Evolutionary conservation across 2,888 invertebrate genomes (phyloP).

Genomic region (Drosophila meridionalis): DNA sequence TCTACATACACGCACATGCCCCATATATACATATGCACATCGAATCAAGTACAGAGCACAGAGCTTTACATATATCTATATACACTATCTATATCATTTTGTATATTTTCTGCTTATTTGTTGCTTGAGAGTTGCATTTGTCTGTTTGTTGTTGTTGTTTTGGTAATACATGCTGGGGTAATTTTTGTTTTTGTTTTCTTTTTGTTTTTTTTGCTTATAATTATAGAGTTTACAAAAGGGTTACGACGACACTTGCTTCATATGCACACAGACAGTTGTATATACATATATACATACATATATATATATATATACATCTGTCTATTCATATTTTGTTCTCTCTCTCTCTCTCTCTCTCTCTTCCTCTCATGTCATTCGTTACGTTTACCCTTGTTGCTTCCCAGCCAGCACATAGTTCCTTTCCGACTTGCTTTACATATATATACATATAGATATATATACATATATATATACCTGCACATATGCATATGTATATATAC

Average conservation of each 20-base stretch:
- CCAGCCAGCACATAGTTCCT: not conserved
- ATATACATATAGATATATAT: not conserved
- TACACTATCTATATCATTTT: constrained; percentile 10
- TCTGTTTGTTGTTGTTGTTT: constrained; percentile 4
- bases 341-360: not conserved
- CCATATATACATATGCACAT: not conserved
- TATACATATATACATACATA: not conserved
- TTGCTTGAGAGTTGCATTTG: constrained; percentile 10
- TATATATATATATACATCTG: not conserved
- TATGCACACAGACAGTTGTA: not conserved
- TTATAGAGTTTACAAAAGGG: constrained; percentile 15
- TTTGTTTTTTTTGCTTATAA: not conserved
- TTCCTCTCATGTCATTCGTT: not conserved
- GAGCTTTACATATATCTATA: constrained; percentile 4
- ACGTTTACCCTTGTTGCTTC: not conserved
- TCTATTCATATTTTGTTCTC: not conserved
- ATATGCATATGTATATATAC: not conserved
- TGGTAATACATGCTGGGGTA: not conserved
- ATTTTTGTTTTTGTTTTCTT: not conserved
- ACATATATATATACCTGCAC: not conserved
- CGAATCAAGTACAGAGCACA: constrained; percentile 8
- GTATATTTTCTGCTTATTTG: constrained; percentile 16
- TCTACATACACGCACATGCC: constrained; percentile 1
- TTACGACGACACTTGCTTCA: constrained; percentile 17
- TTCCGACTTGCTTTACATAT: not conserved